Evolutionary conservation across 2,888 invertebrate species (phyloP).

Genomic region (Melanchra persicariae): DNA sequence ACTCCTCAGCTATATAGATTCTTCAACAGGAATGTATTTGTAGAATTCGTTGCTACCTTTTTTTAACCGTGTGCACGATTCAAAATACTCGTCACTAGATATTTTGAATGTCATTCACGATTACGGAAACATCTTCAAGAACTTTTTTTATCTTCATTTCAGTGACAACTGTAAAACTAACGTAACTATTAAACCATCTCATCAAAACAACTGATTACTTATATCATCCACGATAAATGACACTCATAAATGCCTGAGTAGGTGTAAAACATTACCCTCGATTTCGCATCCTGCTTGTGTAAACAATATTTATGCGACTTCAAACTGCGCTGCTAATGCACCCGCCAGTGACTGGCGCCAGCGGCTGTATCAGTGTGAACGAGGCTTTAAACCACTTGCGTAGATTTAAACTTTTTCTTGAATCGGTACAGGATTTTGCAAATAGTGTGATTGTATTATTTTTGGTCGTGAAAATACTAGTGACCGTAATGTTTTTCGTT

Average conservation of each 20-base stretch:
- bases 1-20: no score
- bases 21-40: no score
- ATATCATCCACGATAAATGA: conserved; percentile 28
- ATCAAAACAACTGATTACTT: conserved; percentile 26
- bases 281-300: conserved; percentile 58
- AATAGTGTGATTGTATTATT: neutral
- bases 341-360: conserved; percentile 57
- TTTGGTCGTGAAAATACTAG: neutral
- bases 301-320: conserved; percentile 62
- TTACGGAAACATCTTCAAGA: neutral
- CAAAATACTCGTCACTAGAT: no score
- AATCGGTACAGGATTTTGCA: neutral
- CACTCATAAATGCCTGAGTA: conserved; percentile 47
- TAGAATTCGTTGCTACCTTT: no score
- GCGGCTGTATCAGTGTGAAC: conserved; percentile 42
- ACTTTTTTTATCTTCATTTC: neutral
- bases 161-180: neutral
- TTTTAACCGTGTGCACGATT: no score
- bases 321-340: conserved; percentile 59
- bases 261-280: conserved; percentile 53
- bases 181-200: neutral
- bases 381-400: conserved; percentile 43
- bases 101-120: no score
- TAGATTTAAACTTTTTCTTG: conserved; percentile 23
- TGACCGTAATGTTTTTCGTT: neutral